Percentiles rank a stretch among this genome's conserved stretches.
Evolutionary conservation across 1,140 invertebrate genomes (phyloP).

Genomic region (Orussus abietinus): DNA sequence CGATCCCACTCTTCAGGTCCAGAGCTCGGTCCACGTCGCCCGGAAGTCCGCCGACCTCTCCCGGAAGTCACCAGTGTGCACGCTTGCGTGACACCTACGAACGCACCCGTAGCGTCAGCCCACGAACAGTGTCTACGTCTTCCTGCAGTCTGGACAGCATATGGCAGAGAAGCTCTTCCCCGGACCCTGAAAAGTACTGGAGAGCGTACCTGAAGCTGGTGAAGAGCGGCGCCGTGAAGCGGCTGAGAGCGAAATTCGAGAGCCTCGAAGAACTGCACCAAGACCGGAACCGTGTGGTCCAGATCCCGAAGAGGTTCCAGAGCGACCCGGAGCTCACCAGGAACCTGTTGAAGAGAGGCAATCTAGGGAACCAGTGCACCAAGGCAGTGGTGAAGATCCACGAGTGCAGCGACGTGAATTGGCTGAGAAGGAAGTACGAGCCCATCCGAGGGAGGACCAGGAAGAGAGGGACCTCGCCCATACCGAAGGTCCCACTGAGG

Average conservation of each 20-base stretch:
- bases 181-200: constrained; percentile 66
- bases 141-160: constrained; percentile 64
- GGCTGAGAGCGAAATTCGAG: constrained; percentile 72
- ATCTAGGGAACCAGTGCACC: constrained; percentile 41
- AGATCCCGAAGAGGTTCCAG: constrained; percentile 59
- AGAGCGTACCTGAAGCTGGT: constrained; percentile 66
- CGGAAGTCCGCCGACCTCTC: constrained; percentile 35
- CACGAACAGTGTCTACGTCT: constrained; percentile 38
- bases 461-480: constrained; percentile 58
- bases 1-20: constrained; percentile 15
- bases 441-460: constrained; percentile 49
- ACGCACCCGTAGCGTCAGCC: constrained; percentile 46
- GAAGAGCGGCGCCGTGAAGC: constrained; percentile 70
- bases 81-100: constrained; percentile 35
- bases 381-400: constrained; percentile 51
- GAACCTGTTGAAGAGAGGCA: constrained; percentile 52
- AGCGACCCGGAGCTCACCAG: constrained; percentile 75
- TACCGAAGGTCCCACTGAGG: constrained; percentile 61
- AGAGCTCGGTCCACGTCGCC: constrained; percentile 36
- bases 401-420: constrained; percentile 61
- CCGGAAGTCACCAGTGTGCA: constrained; percentile 34
- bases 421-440: constrained; percentile 61
- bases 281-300: constrained; percentile 21
- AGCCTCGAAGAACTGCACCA: constrained; percentile 55
- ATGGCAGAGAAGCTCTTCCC: constrained; percentile 63